Evolutionary conservation across 1,140 invertebrate species (phyloP), one percentile per base, ranked within the genome.

Genomic region (Odontomachus brunneus): DNA sequence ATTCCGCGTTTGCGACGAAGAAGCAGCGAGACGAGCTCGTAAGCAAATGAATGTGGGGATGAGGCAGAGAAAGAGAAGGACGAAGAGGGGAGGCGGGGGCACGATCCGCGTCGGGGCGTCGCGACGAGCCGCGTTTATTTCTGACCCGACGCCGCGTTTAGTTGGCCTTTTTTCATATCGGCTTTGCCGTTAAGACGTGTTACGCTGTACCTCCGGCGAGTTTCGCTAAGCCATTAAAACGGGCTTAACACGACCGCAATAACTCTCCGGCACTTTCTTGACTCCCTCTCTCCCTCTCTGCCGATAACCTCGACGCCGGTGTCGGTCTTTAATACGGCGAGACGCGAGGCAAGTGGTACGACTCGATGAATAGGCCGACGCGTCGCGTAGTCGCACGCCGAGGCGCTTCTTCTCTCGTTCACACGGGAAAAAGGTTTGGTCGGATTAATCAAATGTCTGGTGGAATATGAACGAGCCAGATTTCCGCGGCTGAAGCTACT

Each of bases 311-410:
- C 67, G 38, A n/a, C 55, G 48, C 22, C 59, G 51, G 14, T 48
- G 69, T 26, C 29, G 65, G 24, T 38, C 76, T 73, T 87, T 84
- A 87, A 87, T 82, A 55, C 57, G 53, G 62, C 53, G 51, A 33
- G 53, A 59, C 33, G 59, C 59, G 48, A 66, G 26, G 0, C 14
- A 1, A 60, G 67, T 82, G 29, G 51, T 59, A 59, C 12, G 12
- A 55, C 71, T 67, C 87, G 78, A 88, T 85, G 86, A 88, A 88
- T 85, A 88, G 76, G 48, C 59, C 44, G 44, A 0, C 69, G 22
- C 24, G 33, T 4, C 22, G 22, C 17, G 44, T 22, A 38, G 48
- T 57, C 26, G 62, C 80, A 48, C 33, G 38, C 33, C 22, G 22
- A 33, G 44, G 26, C 65, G 59, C 5, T 88, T 53, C 9, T 57